A percentile compares a stretch with the other conserved stretches of the same genome.
These are phyloP conservation scores for Zosterops lateralis DNA, from an alignment of 2,113 vertebrate genomes.

Conservation along the genomic window DNA sequence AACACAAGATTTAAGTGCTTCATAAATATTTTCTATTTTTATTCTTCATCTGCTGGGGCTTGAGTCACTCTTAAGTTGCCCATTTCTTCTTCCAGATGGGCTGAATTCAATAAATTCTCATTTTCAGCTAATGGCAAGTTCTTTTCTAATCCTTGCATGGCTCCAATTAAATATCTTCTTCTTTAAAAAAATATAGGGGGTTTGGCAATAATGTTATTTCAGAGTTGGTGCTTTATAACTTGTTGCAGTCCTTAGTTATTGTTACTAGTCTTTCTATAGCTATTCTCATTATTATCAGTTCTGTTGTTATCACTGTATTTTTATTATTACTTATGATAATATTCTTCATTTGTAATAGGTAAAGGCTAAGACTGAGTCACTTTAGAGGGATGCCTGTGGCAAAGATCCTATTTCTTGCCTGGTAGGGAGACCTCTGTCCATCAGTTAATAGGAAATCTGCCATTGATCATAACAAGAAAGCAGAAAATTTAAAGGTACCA, in stretches of 20 bases:
- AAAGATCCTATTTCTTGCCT: background rate
- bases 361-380: background rate
- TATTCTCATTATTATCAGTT: background rate
- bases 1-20: background rate
- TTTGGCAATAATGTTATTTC: background rate
- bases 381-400: background rate
- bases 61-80: background rate
- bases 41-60: background rate
- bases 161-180: background rate
- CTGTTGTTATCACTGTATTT: background rate
- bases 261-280: background rate
- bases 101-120: background rate
- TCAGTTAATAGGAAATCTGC: background rate
- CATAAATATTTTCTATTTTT: background rate
- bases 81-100: background rate
- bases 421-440: background rate
- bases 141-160: background rate
- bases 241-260: background rate
- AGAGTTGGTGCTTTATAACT: background rate
- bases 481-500: background rate
- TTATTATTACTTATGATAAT: background rate
- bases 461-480: background rate
- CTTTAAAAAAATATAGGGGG: accelerated
- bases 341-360: background rate
- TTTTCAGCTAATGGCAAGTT: background rate